Base-by-base conservation (phyloP, 2,113 vertebrate genomes). In the Odobenus rosmarus region DNA sequence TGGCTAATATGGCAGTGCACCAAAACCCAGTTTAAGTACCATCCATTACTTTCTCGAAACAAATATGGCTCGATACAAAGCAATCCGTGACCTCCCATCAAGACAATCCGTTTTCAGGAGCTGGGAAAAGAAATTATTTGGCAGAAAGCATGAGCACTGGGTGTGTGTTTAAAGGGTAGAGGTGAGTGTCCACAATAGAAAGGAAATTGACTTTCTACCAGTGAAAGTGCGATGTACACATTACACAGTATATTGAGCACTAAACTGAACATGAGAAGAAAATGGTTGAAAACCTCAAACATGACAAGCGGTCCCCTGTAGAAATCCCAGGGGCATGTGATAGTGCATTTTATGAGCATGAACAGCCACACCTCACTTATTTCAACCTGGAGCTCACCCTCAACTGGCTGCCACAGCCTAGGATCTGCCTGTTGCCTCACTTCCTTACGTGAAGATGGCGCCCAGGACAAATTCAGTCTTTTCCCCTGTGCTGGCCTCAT, bases 31-130 rank as follows among this genome's bases (percentile, higher is more conserved):
- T 95, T 97, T 97, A 98, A 98, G 97, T 90, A 97, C 87, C 95
- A 74, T 24, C 39, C 11, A 23, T 95, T 98, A 98, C 96, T 88
- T 91, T 95, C 81, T 98, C 97, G 89, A 96, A 96, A 97, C 94
- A 96, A 98, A 94, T 91, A 97, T 91, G 82, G 59, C 84, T 3
- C 0, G 80, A 84, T 36, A 98, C 94, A 98, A 98, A 98, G 83
- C 88, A 88, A 98, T 95, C 97, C 97, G 98, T 98, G 98, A 72
- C 36, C 71, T 98, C 94, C 98, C 96, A 90, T 97, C 83, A 28
- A 97, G 79, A 97, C 98, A 98, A 98, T 97, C 98, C 96, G 94
- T 97, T 98, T 98, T 98, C 95, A 98, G 90, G 89, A 92, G 59
- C 4, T 9, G 88, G 4, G 0, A 96, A 97, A 98, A 86, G 42